Evolutionary conservation across 2,888 invertebrate genomes (phyloP).

Genomic region (Hermaeophaga mercurialis): DNA sequence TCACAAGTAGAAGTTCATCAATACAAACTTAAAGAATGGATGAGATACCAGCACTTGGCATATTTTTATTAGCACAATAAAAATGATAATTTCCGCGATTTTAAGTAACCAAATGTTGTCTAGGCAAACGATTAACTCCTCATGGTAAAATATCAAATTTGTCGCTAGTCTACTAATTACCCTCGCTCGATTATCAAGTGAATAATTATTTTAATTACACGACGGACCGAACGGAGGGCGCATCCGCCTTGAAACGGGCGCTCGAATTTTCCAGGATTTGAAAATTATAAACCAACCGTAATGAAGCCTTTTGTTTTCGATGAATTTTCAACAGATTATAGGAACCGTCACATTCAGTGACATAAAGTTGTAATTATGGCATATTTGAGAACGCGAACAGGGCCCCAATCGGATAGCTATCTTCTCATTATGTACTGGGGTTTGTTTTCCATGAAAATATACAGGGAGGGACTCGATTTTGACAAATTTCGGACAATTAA

Average conservation of each 20-base stretch:
- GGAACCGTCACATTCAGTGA: slow-evolving; percentile 38
- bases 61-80: not conserved
- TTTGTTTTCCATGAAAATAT: not conserved
- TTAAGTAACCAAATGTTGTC: too few species aligned
- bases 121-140: too few species aligned
- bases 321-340: slow-evolving; percentile 31
- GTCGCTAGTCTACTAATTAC: slow-evolving; percentile 24
- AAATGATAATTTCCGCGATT: too few species aligned
- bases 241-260: slow-evolving; percentile 35
- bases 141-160: slow-evolving; percentile 22
- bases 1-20: too few species aligned
- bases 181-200: slow-evolving; percentile 18
- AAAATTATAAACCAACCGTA: slow-evolving; percentile 43
- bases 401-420: slow-evolving; percentile 53
- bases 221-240: slow-evolving; percentile 31
- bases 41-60: too few species aligned
- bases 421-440: slow-evolving; percentile 56
- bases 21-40: too few species aligned
- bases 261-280: slow-evolving; percentile 31
- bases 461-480: slow-evolving; percentile 18
- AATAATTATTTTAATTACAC: slow-evolving; percentile 39
- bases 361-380: slow-evolving; percentile 48
- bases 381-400: slow-evolving; percentile 46
- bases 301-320: slow-evolving; percentile 43
- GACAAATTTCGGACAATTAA: too few species aligned